phyloP scores from a whole-genome alignment of 2,797 vertebrate genomes.

The Platalea minor region DNA sequence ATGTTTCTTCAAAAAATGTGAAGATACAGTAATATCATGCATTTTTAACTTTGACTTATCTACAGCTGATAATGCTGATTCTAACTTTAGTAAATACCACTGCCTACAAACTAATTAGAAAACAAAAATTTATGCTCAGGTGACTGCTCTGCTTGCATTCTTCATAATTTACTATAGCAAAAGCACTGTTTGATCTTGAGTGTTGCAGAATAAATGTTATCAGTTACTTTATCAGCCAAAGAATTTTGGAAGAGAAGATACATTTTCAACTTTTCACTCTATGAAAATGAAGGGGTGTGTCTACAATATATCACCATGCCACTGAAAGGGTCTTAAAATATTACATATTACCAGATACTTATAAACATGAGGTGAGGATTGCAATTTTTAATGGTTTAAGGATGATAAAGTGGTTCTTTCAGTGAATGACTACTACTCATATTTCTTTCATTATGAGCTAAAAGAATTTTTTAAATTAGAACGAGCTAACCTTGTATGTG shows the following conservation, averaged over 20 bases:
- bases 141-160: neutral
- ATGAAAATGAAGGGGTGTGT: neutral
- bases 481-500: neutral
- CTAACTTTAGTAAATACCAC: neutral
- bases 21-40: neutral
- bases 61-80: neutral
- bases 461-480: neutral
- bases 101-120: neutral
- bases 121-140: neutral
- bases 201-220: neutral
- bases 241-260: neutral
- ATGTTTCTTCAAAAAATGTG: neutral
- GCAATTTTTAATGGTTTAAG: neutral
- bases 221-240: neutral
- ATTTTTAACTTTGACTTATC: neutral
- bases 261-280: neutral
- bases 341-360: neutral
- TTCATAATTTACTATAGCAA: neutral
- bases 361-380: neutral
- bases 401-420: slow-evolving; percentile 4
- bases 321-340: neutral
- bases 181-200: neutral
- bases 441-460: neutral
- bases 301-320: neutral
- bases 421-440: neutral